These are phyloP conservation scores for Ctena decussata DNA, from an alignment of 2,888 invertebrate genomes.

Conservation along the genomic window DNA sequence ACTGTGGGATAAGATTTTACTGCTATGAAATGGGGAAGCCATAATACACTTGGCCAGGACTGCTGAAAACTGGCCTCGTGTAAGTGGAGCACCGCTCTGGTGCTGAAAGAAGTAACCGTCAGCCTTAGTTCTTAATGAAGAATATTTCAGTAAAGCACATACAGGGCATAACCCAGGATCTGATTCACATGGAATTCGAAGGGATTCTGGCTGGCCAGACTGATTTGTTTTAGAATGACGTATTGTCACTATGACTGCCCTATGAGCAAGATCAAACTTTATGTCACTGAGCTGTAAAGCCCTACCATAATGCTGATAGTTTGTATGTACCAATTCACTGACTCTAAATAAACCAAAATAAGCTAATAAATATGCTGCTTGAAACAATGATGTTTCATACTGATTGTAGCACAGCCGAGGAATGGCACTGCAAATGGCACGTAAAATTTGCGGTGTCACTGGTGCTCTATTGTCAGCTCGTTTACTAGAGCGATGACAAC, in stretches of 20 bases:
- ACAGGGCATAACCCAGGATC: neutral
- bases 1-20: neutral
- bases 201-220: neutral
- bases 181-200: neutral
- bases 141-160: neutral
- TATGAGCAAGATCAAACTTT: neutral
- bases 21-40: neutral
- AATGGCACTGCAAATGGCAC: neutral
- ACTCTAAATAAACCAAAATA: slow-evolving; percentile 49
- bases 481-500: neutral
- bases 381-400: slow-evolving; percentile 30
- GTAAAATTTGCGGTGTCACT: neutral
- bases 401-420: neutral
- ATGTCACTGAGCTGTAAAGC: neutral
- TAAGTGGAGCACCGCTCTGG: neutral
- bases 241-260: neutral
- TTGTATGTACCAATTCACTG: slow-evolving; percentile 34
- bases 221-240: neutral
- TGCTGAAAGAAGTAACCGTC: neutral
- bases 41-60: neutral
- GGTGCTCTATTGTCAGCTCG: neutral
- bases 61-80: neutral
- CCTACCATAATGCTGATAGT: neutral
- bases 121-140: neutral
- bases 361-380: no score